A percentile compares a stretch with the other conserved stretches of the same genome.
Evolutionary conservation across 2,113 vertebrate genomes (phyloP).

Genomic region (Rynchops niger): DNA sequence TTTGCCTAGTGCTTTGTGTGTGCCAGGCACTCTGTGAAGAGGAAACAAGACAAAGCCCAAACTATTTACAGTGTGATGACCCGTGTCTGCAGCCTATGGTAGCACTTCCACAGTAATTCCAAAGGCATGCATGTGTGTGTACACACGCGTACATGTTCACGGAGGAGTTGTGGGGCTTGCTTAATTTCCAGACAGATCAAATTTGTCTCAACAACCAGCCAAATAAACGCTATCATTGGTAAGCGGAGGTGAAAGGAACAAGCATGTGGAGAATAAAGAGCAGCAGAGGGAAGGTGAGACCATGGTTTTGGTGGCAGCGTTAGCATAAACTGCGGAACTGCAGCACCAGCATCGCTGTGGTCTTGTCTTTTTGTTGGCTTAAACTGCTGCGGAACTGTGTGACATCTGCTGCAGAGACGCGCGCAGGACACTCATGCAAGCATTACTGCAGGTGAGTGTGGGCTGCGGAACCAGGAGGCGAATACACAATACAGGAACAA

Average conservation of each 20-base stretch:
- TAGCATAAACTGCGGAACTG: neutral
- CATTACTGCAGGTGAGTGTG: neutral
- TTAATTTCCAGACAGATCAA: neutral
- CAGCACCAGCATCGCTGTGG: neutral
- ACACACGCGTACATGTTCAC: rapidly evolving
- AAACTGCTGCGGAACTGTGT: neutral
- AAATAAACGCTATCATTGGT: neutral
- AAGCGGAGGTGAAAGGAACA: neutral
- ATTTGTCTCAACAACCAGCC: neutral
- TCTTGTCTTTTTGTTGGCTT: neutral
- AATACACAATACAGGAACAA: neutral
- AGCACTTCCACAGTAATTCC: neutral
- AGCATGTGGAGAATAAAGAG: neutral
- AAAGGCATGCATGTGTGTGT: neutral
- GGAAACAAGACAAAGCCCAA: neutral
- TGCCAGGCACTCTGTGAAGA: neutral
- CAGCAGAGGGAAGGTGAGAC: neutral
- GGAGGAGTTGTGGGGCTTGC: neutral
- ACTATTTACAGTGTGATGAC: neutral
- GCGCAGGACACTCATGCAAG: neutral
- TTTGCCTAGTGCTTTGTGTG: neutral
- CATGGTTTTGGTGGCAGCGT: neutral
- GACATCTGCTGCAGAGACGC: neutral
- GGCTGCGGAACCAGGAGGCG: neutral
- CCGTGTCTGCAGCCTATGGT: neutral